phyloP scores from a whole-genome alignment of 2,888 invertebrate species.

The Agrochola lota region DNA sequence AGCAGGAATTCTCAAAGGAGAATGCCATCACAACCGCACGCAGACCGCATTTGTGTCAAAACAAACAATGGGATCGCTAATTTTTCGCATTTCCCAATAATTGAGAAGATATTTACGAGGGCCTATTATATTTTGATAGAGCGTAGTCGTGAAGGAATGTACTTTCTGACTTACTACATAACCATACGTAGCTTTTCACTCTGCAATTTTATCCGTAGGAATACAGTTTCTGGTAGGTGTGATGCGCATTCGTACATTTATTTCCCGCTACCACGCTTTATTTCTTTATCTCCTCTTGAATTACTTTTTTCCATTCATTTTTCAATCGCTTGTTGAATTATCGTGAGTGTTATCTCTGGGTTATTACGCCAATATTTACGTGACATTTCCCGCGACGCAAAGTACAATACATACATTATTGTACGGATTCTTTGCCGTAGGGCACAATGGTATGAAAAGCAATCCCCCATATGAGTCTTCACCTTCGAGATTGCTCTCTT shows the following conservation, averaged over 20 bases:
- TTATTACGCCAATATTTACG: constrained; percentile 41
- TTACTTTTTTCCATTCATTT: constrained; percentile 34
- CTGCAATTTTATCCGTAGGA: constrained; percentile 5
- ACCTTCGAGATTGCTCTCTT: constrained; percentile 4
- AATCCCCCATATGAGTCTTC: constrained; percentile 3
- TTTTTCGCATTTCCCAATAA: constrained; percentile 23
- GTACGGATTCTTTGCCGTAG: not conserved
- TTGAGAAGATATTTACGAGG: constrained; percentile 18
- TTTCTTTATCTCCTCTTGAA: constrained; percentile 19
- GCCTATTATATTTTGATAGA: constrained; percentile 16
- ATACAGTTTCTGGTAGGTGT: not conserved
- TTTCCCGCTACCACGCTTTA: not conserved
- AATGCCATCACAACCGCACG: constrained; percentile 28
- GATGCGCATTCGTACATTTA: not conserved
- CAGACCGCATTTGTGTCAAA: constrained; percentile 40
- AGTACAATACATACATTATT: not conserved
- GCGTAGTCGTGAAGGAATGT: not conserved
- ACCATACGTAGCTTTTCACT: not conserved
- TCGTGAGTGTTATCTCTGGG: constrained; percentile 22
- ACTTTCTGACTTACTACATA: not conserved
- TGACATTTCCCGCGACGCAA: constrained; percentile 6
- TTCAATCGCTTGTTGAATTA: constrained; percentile 22
- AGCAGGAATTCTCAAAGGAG: constrained; percentile 1
- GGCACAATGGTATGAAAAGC: not conserved
- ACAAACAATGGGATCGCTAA: constrained; percentile 17